Conservation (phyloP, 2,113 vertebrate species). For the Paramormyrops kingsleyae region DNA sequence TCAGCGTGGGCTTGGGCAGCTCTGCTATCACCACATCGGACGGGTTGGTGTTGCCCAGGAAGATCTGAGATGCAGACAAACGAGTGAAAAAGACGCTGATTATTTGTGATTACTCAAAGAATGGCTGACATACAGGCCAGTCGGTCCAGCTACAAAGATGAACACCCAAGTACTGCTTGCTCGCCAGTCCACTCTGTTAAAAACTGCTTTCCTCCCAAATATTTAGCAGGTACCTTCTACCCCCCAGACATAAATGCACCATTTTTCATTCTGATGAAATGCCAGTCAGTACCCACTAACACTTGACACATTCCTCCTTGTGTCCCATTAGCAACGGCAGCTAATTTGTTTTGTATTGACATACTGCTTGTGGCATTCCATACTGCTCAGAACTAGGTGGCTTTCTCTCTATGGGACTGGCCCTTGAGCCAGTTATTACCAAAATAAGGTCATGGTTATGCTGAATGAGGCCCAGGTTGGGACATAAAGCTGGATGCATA, state of each 20-base stretch:
- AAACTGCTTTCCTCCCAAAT: not conserved
- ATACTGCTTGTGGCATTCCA: not conserved
- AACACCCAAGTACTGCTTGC: not conserved
- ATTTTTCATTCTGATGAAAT: not conserved
- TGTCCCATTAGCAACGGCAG: not conserved
- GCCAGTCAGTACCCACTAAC: not conserved
- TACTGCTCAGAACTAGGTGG: not conserved
- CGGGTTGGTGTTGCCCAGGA: slow-evolving; percentile 89
- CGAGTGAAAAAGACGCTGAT: slow-evolving; percentile 24
- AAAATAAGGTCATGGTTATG: not conserved
- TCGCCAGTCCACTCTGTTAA: not conserved
- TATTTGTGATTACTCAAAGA: slow-evolving; percentile 26
- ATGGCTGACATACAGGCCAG: not conserved
- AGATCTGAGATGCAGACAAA: slow-evolving; percentile 62
- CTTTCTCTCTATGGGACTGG: not conserved
- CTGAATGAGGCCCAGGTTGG: not conserved
- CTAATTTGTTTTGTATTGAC: not conserved
- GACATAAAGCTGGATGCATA: not conserved
- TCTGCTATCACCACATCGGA: slow-evolving; percentile 72
- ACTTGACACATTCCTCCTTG: not conserved
- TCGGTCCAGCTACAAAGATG: not conserved
- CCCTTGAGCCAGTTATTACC: not conserved
- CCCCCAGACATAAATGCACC: not conserved
- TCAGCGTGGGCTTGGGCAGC: slow-evolving; percentile 83
- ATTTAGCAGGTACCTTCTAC: not conserved